phyloP scores from a whole-genome alignment of 1,140 invertebrate species.

The Bombus polaris region DNA sequence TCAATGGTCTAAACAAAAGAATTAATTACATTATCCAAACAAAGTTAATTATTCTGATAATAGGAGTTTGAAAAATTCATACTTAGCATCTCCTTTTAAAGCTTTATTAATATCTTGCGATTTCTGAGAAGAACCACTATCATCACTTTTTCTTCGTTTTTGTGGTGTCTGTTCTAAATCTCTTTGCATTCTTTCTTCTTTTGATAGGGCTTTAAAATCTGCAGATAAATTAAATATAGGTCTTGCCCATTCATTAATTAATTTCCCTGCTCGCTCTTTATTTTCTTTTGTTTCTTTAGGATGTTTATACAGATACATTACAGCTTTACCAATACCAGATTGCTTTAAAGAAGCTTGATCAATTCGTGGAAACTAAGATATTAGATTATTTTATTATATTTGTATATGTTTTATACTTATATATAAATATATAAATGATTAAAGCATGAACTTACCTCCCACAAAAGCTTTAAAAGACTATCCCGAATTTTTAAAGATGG shows the following conservation, averaged over 20 bases:
- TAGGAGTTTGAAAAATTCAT: conserved; percentile 61
- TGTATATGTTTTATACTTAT: neutral
- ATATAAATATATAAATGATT: neutral
- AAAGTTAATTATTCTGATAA: neutral
- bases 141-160: conserved; percentile 84
- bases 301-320: conserved; percentile 99
- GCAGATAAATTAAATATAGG: conserved; percentile 98
- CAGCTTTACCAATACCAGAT: conserved; percentile 98
- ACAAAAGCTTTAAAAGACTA: conserved; percentile 92
- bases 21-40: neutral
- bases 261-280: conserved; percentile 93
- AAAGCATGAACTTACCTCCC: conserved; percentile 87
- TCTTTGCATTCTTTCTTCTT: conserved; percentile 94
- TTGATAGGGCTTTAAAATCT: conserved; percentile 95
- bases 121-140: conserved; percentile 76
- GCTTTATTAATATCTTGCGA: conserved; percentile 85
- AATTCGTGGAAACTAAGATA: conserved; percentile 92
- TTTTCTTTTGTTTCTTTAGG: conserved; percentile 98
- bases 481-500: conserved; percentile 96
- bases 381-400: too few relatives aligned
- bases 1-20: conserved; percentile 82
- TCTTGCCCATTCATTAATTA: conserved; percentile 98
- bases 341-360: conserved; percentile 95
- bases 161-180: conserved; percentile 95
- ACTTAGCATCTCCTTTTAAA: conserved; percentile 85